Evolutionary conservation across 2,888 invertebrate species (phyloP), one percentile per base, ranked within the genome.

Genomic region (Cantharis rustica): DNA sequence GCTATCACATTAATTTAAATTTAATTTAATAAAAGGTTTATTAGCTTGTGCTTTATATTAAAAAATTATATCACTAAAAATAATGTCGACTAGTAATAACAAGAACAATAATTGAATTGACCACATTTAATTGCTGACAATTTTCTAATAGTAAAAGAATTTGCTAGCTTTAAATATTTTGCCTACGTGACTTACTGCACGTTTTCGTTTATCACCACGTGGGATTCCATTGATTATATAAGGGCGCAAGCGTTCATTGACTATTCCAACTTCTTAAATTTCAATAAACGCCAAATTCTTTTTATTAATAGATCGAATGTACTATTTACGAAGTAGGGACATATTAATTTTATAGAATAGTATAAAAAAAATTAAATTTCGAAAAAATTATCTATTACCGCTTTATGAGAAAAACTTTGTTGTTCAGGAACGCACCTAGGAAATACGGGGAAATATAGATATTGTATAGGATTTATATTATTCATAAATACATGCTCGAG

Each of bases 151-250:
- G 20, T 66, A 20, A 66, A 66, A 66, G 64, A 66, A 66, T 20
- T 20, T 66, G 64, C 23, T 66, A 66, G 23, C 64, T 16, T 66
- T 20, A 66, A 20, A 20, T 66, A 20, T 66, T 66, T 75, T 80
- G 84, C 81, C 82, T 84, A 84, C 84, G 84, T 84, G 84, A 84
- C 83, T 73, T 75, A 71, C 71, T 68, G 80, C 83, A 83, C 81
- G 84, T 79, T 74, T 71, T 64, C 71, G 10, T 71, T 72, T 23
- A 47, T 11, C 62, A 73, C 76, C 79, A 81, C 80, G 80, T 80
- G 79, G 71, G 17, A 16, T 69, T 31, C 15, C 77, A 77, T 77
- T 69, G 77, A 77, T 77, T 74, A 71, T 47, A 47, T 16, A 61
- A 31, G 17, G 63, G 77, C 77, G 77, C 77, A 68, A 68, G 73